Base-by-base conservation (phyloP, 2,888 invertebrate species). In the Chirona hameri region DNA sequence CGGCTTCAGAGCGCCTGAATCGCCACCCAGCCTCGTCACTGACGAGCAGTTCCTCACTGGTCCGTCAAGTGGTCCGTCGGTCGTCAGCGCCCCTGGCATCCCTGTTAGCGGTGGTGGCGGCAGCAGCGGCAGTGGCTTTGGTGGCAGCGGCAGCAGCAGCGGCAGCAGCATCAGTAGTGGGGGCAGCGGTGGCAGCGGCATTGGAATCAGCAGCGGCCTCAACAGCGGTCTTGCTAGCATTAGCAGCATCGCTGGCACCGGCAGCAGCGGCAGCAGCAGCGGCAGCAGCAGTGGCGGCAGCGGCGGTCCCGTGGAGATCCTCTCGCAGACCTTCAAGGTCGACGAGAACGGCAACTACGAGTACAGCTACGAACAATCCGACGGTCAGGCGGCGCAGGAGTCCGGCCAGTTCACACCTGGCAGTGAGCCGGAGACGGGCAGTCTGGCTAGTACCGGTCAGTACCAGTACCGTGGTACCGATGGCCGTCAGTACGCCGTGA, bases 311-410 rank as follows among this genome's bases (percentile, higher is more conserved):
- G 52, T 29, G 27, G 48, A 55, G n/a, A 55, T 80, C 48, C 27
- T 80, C 76, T 82, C 79, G 65, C 65, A 80, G 52, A 79, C 65
- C 18, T 82, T 80, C 69, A 24, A 57, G 39, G 69, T 80, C 81
- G 80, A 81, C 80, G 57, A 24, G 15, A 57, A 80, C 60, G 82
- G 82, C 46, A 81, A 80, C 60, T 82, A 82, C 80, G 39, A 80
- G 65, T 82, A 80, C 65, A 39, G 48, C n/a, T 82, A 80, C 80
- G 57, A 82, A 48, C 82, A 69, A 24, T 18, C 55, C 4, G 81
- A 82, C n/a, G 80, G 81, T 48, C 72, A 52, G 39, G 81, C 80
- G 69, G 65, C 31, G 65, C 80, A 82, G 65, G 83, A 83, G 79
- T 39, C 60, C 14, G 81, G 82, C 46, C 52, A 72, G n/a, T 60